Percentiles rank a stretch among this genome's conserved stretches.
Conservation (phyloP, 2,888 invertebrate species). For the Ormyrus pomaceus region DNA sequence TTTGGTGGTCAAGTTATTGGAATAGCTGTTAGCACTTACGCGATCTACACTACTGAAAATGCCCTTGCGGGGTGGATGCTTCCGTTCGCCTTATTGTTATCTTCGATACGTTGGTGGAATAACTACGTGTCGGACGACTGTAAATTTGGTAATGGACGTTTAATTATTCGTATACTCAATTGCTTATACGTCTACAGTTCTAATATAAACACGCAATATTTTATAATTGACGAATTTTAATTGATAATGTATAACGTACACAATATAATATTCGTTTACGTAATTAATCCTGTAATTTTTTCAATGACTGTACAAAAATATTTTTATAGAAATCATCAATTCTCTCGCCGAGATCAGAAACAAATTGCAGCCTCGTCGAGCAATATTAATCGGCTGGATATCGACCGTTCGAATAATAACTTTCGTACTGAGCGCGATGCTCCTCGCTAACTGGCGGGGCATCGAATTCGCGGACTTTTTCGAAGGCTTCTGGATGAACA, state of each 20-base stretch:
- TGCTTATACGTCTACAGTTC: no score
- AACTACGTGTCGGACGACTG: constrained; percentile 81
- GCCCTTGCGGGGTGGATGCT: constrained; percentile 1
- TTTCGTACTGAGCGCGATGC: constrained; percentile 82
- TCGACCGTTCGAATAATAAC: constrained; percentile 87
- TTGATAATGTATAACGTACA: no score
- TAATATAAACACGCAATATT: no score
- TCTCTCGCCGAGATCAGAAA: constrained; percentile 71
- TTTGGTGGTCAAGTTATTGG: constrained; percentile 19
- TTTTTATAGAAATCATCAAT: constrained; percentile 36
- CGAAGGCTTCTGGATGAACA: constrained; percentile 57
- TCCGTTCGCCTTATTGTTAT: constrained; percentile 78
- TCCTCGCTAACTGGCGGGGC: constrained; percentile 76
- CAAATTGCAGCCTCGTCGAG: constrained; percentile 80
- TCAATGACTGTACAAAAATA: not conserved
- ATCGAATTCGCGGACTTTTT: constrained; percentile 66
- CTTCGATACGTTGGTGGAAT: constrained; percentile 91
- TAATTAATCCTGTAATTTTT: no score
- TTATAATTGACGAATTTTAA: no score
- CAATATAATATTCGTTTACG: no score
- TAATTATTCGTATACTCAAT: no score
- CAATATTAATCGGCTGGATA: constrained; percentile 84
- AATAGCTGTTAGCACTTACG: constrained; percentile 8
- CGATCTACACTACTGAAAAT: constrained; percentile 12
- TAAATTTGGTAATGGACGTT: constrained; percentile 61